Base-by-base conservation (phyloP, 53 echinoderm and acorn worm species). In the Hippasteria phrygiana region DNA sequence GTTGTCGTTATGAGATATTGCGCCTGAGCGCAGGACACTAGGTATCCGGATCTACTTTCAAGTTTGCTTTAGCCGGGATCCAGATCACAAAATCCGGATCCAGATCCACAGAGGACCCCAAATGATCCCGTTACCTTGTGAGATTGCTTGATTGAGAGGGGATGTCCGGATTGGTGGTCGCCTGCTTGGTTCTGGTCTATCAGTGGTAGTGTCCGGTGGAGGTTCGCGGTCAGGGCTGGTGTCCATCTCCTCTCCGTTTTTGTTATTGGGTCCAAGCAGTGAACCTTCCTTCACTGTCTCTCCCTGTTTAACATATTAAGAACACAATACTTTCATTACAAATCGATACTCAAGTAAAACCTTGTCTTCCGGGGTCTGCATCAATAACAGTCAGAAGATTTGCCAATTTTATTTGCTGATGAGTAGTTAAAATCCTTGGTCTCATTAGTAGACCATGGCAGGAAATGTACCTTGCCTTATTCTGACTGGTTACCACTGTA, bases 281-380 rank as follows among this genome's bases (percentile, higher is more conserved):
- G 82, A 38, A 8, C 81, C 90, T 71, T 48, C 90, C 26, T 40
- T 41, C 8, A 90, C 69, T 5, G 70, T 70, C 47, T 72, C 27
- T 36, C 81, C 80, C 90, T 90, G 43, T 43, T 17, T 3, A 54
- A 26, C 10, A 43, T 73, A 43, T 43, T 10, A 33, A 8, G 4
- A 40, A 12, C 4, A 3, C n/a, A 2, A 26, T 22, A n/a, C 2
- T 17, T n/a, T 56, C 55, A 55, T 56, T 1, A n/a, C n/a, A 20
- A 5, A 24, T 5, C 56, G 1, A 51, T 51, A n/a, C n/a, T n/a
- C n/a, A n/a, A n/a, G n/a, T n/a, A n/a, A n/a, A n/a, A n/a, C n/a
- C n/a, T 51, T 51, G 51, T 11, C 3, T 18, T 18, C 18, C 18
- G 51, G 4, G 18, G 51, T 51, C 51, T 51, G n/a, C n/a, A n/a